Evolutionary conservation across 2,888 invertebrate genomes (phyloP).

Genomic region (Cheilosia scutellata): DNA sequence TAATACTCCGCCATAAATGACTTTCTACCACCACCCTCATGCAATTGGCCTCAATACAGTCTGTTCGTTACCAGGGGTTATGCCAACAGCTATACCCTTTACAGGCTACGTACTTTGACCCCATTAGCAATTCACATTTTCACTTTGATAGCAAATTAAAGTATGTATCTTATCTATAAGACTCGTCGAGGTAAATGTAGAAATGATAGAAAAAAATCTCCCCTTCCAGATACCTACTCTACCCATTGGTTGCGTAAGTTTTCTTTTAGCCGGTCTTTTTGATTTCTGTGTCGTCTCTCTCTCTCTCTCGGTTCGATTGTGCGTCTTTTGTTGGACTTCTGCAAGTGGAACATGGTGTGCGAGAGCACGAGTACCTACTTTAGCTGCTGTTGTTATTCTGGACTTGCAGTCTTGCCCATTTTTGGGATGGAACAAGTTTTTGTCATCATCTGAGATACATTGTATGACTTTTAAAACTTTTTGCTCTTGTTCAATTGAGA

Average conservation of each 20-base stretch:
- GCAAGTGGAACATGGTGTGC: conserved; percentile 35
- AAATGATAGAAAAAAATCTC: conserved; percentile 7
- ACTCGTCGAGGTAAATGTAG: not conserved
- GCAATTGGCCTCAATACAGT: conserved; percentile 34
- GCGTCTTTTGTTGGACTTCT: not conserved
- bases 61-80: conserved; percentile 8
- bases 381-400: conserved; percentile 3
- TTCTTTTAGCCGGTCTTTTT: conserved; percentile 24
- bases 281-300: not conserved
- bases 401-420: conserved; percentile 34
- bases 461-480: not conserved
- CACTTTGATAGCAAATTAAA: conserved; percentile 4
- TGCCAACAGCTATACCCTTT: conserved; percentile 29
- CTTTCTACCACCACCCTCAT: conserved; percentile 27
- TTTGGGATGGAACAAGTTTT: conserved; percentile 29
- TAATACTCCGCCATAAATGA: not conserved
- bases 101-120: conserved; percentile 8
- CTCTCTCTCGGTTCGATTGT: not conserved
- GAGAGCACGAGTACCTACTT: not conserved
- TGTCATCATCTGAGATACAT: conserved; percentile 13
- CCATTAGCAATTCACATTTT: conserved; percentile 13
- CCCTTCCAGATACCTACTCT: not conserved
- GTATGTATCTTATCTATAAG: conserved; percentile 37
- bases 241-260: conserved; percentile 26
- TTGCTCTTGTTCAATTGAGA: not conserved